Percentiles rank a stretch among this genome's conserved stretches.
These are phyloP conservation scores for Rhabditoides inermis DNA, from an alignment of 2,888 invertebrate genomes.

Conservation along the genomic window DNA sequence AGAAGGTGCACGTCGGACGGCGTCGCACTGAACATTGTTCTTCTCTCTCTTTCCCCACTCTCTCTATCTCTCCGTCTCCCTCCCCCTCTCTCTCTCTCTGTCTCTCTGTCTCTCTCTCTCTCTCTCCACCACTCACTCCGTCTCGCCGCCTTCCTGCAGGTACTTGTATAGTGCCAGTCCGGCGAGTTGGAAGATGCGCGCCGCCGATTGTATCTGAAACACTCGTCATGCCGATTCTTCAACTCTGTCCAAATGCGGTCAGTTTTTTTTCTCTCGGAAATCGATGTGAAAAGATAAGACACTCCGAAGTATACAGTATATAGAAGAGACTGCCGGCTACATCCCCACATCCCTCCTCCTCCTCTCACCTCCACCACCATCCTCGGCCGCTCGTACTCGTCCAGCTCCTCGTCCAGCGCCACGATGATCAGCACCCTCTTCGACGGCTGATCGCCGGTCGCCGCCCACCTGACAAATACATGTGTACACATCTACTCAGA, in stretches of 20 bases:
- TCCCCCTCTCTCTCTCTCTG: background rate
- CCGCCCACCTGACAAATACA: conserved; percentile 15
- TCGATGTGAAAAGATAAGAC: too few relatives aligned
- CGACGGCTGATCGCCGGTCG: conserved; percentile 4
- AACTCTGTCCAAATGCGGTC: too few relatives aligned
- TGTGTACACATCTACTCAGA: too few relatives aligned
- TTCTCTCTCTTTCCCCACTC: background rate
- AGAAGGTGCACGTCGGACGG: conserved; percentile 1
- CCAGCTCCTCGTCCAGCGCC: conserved; percentile 10
- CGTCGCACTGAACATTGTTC: background rate
- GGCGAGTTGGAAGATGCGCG: too few relatives aligned
- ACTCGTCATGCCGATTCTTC: too few relatives aligned
- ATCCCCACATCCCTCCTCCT: too few relatives aligned
- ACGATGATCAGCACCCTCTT: conserved; percentile 15
- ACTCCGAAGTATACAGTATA: too few relatives aligned
- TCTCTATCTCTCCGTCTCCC: background rate
- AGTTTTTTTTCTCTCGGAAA: too few relatives aligned
- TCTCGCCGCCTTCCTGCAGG: background rate
- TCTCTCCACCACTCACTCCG: background rate
- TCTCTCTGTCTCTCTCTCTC: background rate
- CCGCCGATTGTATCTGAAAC: too few relatives aligned
- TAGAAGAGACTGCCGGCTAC: too few relatives aligned
- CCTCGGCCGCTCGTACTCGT: conserved; percentile 24
- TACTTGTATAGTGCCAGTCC: too few relatives aligned
- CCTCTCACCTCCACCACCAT: too few relatives aligned